Evolutionary conservation across 2,113 vertebrate genomes (phyloP).

Genomic region (Rhipidura dahli): DNA sequence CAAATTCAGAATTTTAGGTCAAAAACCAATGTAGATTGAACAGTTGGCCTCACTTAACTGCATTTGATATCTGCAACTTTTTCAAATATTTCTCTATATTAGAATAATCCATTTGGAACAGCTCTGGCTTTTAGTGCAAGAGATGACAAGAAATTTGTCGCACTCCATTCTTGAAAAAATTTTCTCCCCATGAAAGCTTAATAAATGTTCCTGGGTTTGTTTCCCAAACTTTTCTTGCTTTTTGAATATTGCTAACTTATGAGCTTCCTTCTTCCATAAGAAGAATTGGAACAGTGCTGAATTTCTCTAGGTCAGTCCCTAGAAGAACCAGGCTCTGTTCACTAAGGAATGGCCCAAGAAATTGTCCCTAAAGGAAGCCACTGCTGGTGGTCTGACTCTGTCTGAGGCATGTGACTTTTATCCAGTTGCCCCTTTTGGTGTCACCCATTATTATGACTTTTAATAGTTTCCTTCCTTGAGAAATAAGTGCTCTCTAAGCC

Average conservation of each 20-base stretch:
- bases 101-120: not conserved
- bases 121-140: not conserved
- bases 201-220: not conserved
- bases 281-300: not conserved
- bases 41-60: not conserved
- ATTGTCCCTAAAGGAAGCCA: fast-evolving
- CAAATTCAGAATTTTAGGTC: not conserved
- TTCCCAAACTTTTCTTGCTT: not conserved
- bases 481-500: not conserved
- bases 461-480: not conserved
- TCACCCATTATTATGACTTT: not conserved
- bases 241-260: not conserved
- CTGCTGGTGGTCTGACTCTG: not conserved
- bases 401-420: not conserved
- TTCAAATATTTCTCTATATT: not conserved
- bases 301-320: not conserved
- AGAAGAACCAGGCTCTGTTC: not conserved
- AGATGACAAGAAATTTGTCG: not conserved
- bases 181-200: not conserved
- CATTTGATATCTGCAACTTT: not conserved
- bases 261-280: not conserved
- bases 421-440: not conserved
- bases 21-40: not conserved
- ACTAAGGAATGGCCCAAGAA: not conserved
- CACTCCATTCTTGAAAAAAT: not conserved